Base-by-base conservation (phyloP, 92 coral and sea anemone genomes). In the Parazoanthus darwini region DNA sequence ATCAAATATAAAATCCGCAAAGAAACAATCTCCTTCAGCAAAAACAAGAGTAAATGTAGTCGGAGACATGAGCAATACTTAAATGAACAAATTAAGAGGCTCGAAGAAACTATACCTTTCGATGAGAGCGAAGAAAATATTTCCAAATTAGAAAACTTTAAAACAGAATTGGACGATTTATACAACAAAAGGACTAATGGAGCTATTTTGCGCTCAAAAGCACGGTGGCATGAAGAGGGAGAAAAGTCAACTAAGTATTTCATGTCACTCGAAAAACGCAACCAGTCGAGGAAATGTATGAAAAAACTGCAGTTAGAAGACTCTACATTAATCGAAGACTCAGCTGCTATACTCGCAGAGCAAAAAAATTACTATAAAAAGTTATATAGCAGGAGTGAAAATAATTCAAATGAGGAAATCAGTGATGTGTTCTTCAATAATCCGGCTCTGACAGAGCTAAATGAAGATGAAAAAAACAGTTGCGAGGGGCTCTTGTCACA, bases 171-270 rank as follows among this genome's bases (percentile, higher is more conserved):
- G 48, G 81, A 77, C 5, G 42, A 43, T 20, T 2, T 77, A 42
- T 33, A 39, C 42, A 33, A 77, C 38, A 29, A 42, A 5, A 43
- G 20, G 42, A 77, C 81, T 77, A 39, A 77, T 33, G 81, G 81
- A 77, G 23, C 39, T 43, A 77, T 77, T 43, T 39, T 77, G 15
- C 39, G 59, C 39, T 79, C 85, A 56, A 80, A 39, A 51, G 85
- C 73, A 63, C 48, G 67, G 78, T 88, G 90, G 90, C 71, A 39
- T 39, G 42, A 63, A 23, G 70, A 29, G 33, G 33, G 33, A 29
- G 33, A 29, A 29, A 29, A 29, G 33, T 29, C 33, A 29, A 29
- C 33, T 29, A 29, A 29, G 33, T 29, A 29, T 29, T 29, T 29
- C 33, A 29, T 29, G 33, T 29, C 33, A 29, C 33, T 29, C 33